These are phyloP conservation scores for Steinernema khuongi DNA, from an alignment of 1,140 invertebrate species.

Conservation along the genomic window DNA sequence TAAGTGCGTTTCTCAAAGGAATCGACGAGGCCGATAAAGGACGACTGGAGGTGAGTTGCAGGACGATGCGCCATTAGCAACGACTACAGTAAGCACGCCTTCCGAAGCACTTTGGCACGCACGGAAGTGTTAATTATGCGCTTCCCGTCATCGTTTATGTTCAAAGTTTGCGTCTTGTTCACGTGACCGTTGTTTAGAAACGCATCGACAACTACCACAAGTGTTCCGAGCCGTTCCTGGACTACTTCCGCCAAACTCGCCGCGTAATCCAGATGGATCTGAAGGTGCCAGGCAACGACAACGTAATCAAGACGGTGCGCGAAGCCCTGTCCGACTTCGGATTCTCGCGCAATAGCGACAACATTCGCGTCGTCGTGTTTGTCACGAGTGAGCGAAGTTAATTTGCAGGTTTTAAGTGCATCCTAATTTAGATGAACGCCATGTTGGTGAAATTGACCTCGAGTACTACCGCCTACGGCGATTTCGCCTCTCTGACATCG, in stretches of 20 bases:
- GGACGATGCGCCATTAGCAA: background rate
- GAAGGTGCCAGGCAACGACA: constrained; percentile 41
- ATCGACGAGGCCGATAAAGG: constrained; percentile 54
- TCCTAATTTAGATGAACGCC: constrained; percentile 39
- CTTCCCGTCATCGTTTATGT: background rate
- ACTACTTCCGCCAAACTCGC: constrained; percentile 49
- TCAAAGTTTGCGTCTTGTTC: background rate
- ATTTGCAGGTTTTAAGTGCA: constrained; percentile 3
- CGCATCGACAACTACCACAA: constrained; percentile 44
- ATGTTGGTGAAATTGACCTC: constrained; percentile 42
- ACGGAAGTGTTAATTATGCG: background rate
- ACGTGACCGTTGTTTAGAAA: constrained; percentile 34
- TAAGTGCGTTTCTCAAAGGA: constrained; percentile 42
- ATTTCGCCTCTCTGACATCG: constrained; percentile 39
- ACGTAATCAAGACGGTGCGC: constrained; percentile 40
- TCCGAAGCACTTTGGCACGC: background rate
- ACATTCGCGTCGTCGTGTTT: constrained; percentile 50
- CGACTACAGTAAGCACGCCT: constrained; percentile 11
- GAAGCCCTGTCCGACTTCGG: constrained; percentile 48
- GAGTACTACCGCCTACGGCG: constrained; percentile 45
- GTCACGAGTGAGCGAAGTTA: constrained; percentile 33
- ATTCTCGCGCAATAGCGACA: constrained; percentile 50
- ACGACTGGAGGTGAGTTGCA: constrained; percentile 41
- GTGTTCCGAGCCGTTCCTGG: constrained; percentile 45
- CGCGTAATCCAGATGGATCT: constrained; percentile 44